phyloP scores from a whole-genome alignment of 2,888 invertebrate genomes.

The Heliothis peltigera region DNA sequence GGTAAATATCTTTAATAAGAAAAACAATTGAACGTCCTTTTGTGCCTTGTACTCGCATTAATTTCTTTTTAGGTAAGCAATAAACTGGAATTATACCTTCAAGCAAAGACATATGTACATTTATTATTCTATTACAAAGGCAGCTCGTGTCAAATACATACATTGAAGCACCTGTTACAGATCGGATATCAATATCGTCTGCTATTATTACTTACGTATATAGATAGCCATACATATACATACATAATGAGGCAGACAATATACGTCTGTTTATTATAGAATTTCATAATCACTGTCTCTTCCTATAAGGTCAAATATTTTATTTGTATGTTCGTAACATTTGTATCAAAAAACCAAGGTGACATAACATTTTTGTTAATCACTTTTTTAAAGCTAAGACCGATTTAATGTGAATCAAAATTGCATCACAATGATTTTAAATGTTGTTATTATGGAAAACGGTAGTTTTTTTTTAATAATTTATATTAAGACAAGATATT shows the following conservation, averaged over 20 bases:
- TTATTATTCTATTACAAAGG: constrained; percentile 4
- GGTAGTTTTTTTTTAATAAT: not conserved
- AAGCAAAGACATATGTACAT: not conserved
- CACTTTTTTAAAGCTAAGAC: not conserved
- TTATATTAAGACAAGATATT: constrained; percentile 1
- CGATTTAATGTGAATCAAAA: constrained; percentile 3
- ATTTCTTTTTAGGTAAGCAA: too few relatives aligned
- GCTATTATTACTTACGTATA: too few relatives aligned
- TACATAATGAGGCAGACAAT: too few relatives aligned
- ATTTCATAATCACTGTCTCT: not conserved
- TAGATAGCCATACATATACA: too few relatives aligned
- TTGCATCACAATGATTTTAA: constrained; percentile 7
- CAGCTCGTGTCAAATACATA: constrained; percentile 33
- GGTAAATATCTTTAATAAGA: too few relatives aligned
- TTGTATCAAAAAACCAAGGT: not conserved
- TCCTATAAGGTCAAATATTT: too few relatives aligned
- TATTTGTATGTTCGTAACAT: too few relatives aligned
- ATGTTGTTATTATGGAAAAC: constrained; percentile 27
- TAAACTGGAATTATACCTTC: not conserved
- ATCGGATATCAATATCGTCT: constrained; percentile 33
- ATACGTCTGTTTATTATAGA: too few relatives aligned
- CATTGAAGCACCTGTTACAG: constrained; percentile 47
- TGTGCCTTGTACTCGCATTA: too few relatives aligned
- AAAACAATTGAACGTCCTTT: too few relatives aligned
- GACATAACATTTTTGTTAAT: not conserved